phyloP scores from a whole-genome alignment of 2,113 vertebrate genomes.

The Odontophorus gujanensis region DNA sequence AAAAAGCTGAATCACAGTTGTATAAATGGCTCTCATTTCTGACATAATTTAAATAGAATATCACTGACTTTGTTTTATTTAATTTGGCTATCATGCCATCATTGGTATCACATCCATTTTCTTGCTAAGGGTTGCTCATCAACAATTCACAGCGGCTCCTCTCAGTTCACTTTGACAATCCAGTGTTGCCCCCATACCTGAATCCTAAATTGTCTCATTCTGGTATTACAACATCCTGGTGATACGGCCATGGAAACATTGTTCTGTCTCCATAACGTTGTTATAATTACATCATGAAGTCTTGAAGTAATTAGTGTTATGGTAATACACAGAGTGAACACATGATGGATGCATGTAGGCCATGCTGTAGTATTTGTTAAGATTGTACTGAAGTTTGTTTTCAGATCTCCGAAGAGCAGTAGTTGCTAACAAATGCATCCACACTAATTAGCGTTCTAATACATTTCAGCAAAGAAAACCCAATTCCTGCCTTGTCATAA shows the following conservation, averaged over 20 bases:
- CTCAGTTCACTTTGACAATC: neutral
- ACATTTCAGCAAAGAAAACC: neutral
- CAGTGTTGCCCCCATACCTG: neutral
- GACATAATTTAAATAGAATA: neutral
- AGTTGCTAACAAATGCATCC: conserved; percentile 26
- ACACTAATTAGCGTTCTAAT: conserved; percentile 20
- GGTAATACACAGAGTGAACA: neutral
- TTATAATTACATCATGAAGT: conserved; percentile 31
- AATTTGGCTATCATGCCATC: neutral
- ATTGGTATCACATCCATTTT: neutral
- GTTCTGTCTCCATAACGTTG: neutral
- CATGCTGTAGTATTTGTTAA: neutral
- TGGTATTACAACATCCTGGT: neutral
- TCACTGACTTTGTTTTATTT: conserved; percentile 11
- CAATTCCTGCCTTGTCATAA: conserved; percentile 21
- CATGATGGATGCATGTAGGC: neutral
- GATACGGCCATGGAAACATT: neutral
- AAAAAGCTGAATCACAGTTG: conserved; percentile 12
- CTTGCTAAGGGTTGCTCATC: neutral
- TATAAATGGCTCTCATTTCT: neutral
- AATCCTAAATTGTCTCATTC: neutral
- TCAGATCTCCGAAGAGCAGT: neutral
- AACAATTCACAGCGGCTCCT: neutral
- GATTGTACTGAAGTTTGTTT: neutral
- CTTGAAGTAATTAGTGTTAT: conserved; percentile 37